Evolutionary conservation across 2,888 invertebrate species (phyloP).

Genomic region (Parascotia fuliginaria): DNA sequence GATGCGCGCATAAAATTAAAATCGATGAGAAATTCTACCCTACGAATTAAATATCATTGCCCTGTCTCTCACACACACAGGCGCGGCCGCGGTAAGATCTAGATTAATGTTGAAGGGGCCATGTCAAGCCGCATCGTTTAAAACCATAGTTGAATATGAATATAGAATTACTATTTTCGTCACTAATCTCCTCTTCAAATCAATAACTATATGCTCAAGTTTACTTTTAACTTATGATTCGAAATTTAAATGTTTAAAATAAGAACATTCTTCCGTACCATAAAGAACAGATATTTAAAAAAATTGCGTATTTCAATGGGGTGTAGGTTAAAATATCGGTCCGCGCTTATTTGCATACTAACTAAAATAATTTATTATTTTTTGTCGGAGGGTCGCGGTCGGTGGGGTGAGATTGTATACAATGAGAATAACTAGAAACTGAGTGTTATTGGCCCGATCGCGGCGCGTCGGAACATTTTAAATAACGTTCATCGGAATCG

Average conservation of each 20-base stretch:
- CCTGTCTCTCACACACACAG: slow-evolving; percentile 63
- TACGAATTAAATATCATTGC: slow-evolving; percentile 85
- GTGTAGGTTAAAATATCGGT: slow-evolving; percentile 83
- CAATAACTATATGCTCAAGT: neutral
- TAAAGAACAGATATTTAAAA: slow-evolving; percentile 72
- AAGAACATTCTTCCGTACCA: slow-evolving; percentile 66
- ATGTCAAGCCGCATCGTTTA: slow-evolving; percentile 44
- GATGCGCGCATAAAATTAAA: slow-evolving; percentile 86
- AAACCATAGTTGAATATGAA: slow-evolving; percentile 44
- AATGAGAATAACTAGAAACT: slow-evolving; percentile 80
- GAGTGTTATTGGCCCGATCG: slow-evolving; percentile 82
- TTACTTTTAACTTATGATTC: slow-evolving; percentile 28
- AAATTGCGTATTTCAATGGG: slow-evolving; percentile 76
- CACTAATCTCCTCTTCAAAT: neutral
- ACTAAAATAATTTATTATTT: slow-evolving; percentile 86
- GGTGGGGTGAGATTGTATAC: slow-evolving; percentile 73
- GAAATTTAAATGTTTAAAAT: slow-evolving; percentile 41
- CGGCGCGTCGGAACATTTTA: slow-evolving; percentile 60
- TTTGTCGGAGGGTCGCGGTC: slow-evolving; percentile 78
- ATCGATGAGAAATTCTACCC: slow-evolving; percentile 84
- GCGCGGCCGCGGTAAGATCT: slow-evolving; percentile 61
- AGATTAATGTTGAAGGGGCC: slow-evolving; percentile 73
- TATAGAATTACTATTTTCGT: slow-evolving; percentile 35
- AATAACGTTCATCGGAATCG: slow-evolving; percentile 62
- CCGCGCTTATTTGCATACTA: slow-evolving; percentile 84